phyloP scores from a whole-genome alignment of 2,113 vertebrate genomes.

The Papio anubis region DNA sequence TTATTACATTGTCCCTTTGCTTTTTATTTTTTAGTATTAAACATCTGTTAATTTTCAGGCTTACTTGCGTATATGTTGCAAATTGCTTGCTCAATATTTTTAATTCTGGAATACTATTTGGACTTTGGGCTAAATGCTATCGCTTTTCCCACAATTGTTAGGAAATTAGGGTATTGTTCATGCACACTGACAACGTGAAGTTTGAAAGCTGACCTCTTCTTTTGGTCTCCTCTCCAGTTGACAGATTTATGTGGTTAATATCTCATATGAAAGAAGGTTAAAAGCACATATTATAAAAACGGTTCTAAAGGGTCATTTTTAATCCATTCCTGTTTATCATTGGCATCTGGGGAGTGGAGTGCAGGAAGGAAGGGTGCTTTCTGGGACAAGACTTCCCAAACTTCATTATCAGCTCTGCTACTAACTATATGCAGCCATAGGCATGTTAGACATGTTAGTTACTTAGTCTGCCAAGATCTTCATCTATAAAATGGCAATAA shows the following conservation, averaged over 20 bases:
- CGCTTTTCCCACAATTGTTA: background rate
- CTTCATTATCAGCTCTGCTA: background rate
- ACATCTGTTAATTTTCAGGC: background rate
- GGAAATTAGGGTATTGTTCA: background rate
- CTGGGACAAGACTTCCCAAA: background rate
- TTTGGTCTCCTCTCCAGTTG: background rate
- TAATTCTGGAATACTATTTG: background rate
- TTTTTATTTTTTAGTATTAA: background rate
- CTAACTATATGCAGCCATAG: background rate
- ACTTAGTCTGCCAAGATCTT: background rate
- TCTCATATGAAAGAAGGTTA: background rate
- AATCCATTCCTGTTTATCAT: background rate
- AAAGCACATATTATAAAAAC: background rate
- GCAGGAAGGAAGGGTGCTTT: background rate
- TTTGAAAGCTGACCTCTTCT: background rate
- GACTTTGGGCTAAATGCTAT: background rate
- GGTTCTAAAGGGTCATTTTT: background rate
- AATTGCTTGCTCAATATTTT: background rate
- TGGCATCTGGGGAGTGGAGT: background rate
- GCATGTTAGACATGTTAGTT: background rate
- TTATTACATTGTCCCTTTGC: background rate
- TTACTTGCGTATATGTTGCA: background rate
- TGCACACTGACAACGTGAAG: background rate
- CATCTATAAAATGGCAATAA: background rate
- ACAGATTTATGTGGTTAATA: constrained; percentile 6